phyloP scores from a whole-genome alignment of 2,888 invertebrate genomes.

The Himalopsyche kuldschensis region DNA sequence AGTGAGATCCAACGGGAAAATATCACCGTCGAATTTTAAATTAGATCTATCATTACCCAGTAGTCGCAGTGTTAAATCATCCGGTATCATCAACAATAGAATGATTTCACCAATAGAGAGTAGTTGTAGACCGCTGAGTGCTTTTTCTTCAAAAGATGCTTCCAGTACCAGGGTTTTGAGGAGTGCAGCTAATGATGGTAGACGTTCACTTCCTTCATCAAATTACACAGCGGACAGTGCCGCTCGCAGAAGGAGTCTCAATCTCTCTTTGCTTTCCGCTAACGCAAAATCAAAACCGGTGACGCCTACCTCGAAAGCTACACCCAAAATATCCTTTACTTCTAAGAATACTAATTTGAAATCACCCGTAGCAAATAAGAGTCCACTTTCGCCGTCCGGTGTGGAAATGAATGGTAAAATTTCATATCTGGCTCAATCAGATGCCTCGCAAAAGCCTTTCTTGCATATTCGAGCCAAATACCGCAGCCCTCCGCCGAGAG shows the following conservation, averaged over 20 bases:
- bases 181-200: conserved; percentile 28
- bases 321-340: conserved; percentile 2
- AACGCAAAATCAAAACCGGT: conserved; percentile 10
- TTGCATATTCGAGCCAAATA: conserved; percentile 75
- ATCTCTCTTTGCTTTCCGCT: conserved; percentile 24
- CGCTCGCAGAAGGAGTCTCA: conserved; percentile 32
- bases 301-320: not conserved
- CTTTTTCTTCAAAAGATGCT: not conserved
- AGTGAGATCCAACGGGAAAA: conserved; percentile 23
- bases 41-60: conserved; percentile 28
- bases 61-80: conserved; percentile 21
- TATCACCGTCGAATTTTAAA: conserved; percentile 35
- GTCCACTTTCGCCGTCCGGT: conserved; percentile 52
- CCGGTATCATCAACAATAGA: conserved; percentile 33
- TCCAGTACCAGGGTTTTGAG: conserved; percentile 14
- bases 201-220: conserved; percentile 29
- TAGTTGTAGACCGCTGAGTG: conserved; percentile 19
- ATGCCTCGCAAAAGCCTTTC: conserved; percentile 58
- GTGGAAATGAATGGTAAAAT: conserved; percentile 56
- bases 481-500: conserved; percentile 67
- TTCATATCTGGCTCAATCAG: conserved; percentile 50
- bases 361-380: conserved; percentile 4
- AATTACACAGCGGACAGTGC: not conserved
- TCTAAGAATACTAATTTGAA: conserved; percentile 12
- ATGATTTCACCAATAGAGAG: conserved; percentile 38